These are phyloP conservation scores for Machimus rusticus DNA, from an alignment of 2,888 invertebrate genomes.

Conservation along the genomic window DNA sequence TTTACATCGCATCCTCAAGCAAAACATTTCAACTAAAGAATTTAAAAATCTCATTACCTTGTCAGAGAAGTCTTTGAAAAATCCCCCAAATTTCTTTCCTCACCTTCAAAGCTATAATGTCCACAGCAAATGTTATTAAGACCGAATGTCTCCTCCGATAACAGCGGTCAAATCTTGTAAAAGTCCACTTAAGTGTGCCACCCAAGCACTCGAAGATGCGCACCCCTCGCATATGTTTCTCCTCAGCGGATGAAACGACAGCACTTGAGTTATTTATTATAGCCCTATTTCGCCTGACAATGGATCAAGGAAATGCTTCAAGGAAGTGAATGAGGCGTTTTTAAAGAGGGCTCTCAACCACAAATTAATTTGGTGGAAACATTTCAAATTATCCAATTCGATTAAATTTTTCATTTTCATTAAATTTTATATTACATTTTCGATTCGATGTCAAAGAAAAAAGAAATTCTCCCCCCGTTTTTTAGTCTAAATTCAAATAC, in stretches of 20 bases:
- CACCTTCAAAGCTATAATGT: background rate
- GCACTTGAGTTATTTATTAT: conserved; percentile 16
- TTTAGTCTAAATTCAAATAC: too few relatives aligned
- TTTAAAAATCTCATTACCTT: background rate
- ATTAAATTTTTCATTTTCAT: background rate
- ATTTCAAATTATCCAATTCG: background rate
- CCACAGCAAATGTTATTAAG: background rate
- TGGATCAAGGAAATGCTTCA: background rate
- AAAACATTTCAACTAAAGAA: background rate
- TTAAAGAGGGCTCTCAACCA: background rate
- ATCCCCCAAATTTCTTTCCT: background rate
- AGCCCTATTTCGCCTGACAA: background rate
- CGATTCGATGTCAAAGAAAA: too few relatives aligned
- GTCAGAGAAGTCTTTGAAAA: background rate
- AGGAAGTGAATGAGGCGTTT: background rate
- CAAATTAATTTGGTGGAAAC: conserved; percentile 1
- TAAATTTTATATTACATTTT: too few relatives aligned
- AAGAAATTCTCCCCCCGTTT: too few relatives aligned
- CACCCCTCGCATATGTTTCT: background rate
- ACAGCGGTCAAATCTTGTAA: conserved; percentile 20
- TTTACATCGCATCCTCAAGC: background rate
- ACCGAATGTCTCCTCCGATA: background rate
- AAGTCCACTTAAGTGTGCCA: conserved; percentile 2
- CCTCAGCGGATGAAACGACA: background rate
- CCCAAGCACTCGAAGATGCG: background rate